Evolutionary conservation across 2,113 vertebrate genomes (phyloP), one percentile per base, ranked within the genome.

Genomic region (Genyomyrus donnyi): DNA sequence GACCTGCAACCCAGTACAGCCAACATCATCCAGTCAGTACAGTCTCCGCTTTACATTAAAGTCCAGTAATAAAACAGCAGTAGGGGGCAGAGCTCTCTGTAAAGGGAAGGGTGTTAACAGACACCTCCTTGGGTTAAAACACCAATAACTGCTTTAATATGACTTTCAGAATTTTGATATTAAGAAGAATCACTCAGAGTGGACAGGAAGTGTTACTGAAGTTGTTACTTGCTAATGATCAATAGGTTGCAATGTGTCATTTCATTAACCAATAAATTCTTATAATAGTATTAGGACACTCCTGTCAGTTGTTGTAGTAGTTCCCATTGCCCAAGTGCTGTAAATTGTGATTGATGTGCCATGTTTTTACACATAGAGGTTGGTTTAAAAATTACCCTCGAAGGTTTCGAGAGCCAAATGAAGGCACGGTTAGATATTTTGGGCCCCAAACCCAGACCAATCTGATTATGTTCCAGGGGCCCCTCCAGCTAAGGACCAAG

Each of bases 1-100:
- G 31, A 99, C 91, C 98, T 99, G 94, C 0, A 90, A 86, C 91
- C 89, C 85, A 92, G 13, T 1, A 87, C 15, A 86, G 1, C 9
- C 19, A 4, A 13, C 83, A 85, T 85, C 8, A n/a, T 70, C 62
- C 39, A 85, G 39, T 19, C 27, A 46, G 46, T 84, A 24, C 39
- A 6, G 24, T 85, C 21, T n/a, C 24, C 3, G 9, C n/a, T 45
- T 48, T 48, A 24, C 21, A 48, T n/a, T 48, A 2, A 45, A 48
- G 39, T 45, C 83, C 45, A 85, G 45, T 21, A 48, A 48, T 24
- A 46, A 84, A n/a, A 84, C 80, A 46, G 17, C 3, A 21, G 35
- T 77, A 35, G 31, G 7, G 15, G 13, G 8, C 15, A 39, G 70
- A 17, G 31, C 31, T 80, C 31, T 80, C 74, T 80, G 35, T 80